phyloP scores from a whole-genome alignment of 2,888 invertebrate species.

The Pammene fasciana region DNA sequence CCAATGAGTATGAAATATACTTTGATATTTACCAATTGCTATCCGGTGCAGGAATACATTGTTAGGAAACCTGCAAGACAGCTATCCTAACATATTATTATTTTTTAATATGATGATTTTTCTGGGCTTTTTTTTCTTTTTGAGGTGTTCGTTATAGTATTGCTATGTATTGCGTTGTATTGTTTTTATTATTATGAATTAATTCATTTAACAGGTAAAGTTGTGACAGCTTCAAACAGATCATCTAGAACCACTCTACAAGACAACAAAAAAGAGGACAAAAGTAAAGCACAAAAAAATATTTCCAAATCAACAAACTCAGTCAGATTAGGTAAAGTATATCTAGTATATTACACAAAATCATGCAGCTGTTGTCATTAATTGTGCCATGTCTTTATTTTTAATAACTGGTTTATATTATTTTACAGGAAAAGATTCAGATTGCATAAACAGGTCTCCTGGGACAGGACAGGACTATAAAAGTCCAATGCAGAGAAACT shows the following conservation, averaged over 20 bases:
- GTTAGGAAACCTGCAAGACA: no score
- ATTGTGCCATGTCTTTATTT: not conserved
- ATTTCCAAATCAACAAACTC: not conserved
- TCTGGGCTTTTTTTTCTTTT: no score
- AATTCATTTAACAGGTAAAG: constrained; percentile 3
- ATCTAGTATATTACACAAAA: not conserved
- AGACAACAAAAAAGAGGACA: constrained; percentile 33
- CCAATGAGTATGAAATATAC: no score
- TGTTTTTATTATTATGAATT: no score
- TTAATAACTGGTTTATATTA: not conserved
- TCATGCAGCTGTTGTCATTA: not conserved
- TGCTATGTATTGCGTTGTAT: no score
- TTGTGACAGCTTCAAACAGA: not conserved
- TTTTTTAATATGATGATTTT: no score
- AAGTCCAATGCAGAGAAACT: not conserved
- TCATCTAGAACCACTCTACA: constrained; percentile 50
- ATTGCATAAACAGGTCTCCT: constrained; percentile 23
- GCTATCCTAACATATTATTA: no score
- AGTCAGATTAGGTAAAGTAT: not conserved
- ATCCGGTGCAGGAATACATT: no score
- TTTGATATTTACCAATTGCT: no score
- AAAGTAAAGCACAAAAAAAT: constrained; percentile 2
- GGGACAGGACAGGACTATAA: constrained; percentile 49
- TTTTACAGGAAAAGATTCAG: constrained; percentile 3
- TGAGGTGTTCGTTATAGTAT: no score